Evolutionary conservation across 2,888 invertebrate genomes (phyloP), one percentile per base, ranked within the genome.

Genomic region (Sarcophaga subvicina): DNA sequence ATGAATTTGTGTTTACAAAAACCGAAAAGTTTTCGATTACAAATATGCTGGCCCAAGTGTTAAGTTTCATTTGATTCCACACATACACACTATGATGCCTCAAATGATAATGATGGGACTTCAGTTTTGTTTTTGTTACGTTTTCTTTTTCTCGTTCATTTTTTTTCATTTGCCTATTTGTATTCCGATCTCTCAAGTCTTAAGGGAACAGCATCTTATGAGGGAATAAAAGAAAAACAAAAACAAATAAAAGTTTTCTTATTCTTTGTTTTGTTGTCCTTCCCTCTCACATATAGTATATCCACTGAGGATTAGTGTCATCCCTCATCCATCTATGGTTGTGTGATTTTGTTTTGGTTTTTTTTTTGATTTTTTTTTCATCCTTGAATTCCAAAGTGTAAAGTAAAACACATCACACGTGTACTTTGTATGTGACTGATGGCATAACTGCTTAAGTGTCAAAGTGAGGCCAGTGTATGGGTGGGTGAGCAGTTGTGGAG

Each of bases 231-330:
- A 17, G 17, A 70, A 47, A 45, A 45, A 47, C 20, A 60, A 63
- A 72, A 72, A 60, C 47, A 73, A 69, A 62, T 47, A 3, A 73
- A 73, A 73, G 14, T 63, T 25, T 10, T 49, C 63, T 47, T 1
- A 69, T 76, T 69, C 63, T 49, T 14, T 14, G 11, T 49, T 49
- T 49, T 49, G 14, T 49, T 49, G 11, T 3, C 49, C 49, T 37
- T 37, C 37, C 37, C 37, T 37, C 37, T 6, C 37, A 6, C 37
- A 37, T 37, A 69, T 81, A 59, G 70, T 20, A 20, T 20, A 20
- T 20, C 75, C 70, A 75, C 47, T 76, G 47, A 70, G 82, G 76
- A 82, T 82, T 76, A 82, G 70, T 82, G 82, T 76, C 76, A 82
- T 76, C 11, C 49, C 11, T 49, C 1, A 11, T 49, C 49, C 1